These are phyloP conservation scores for Serripes groenlandicus DNA, from an alignment of 2,888 invertebrate genomes.

Conservation along the genomic window DNA sequence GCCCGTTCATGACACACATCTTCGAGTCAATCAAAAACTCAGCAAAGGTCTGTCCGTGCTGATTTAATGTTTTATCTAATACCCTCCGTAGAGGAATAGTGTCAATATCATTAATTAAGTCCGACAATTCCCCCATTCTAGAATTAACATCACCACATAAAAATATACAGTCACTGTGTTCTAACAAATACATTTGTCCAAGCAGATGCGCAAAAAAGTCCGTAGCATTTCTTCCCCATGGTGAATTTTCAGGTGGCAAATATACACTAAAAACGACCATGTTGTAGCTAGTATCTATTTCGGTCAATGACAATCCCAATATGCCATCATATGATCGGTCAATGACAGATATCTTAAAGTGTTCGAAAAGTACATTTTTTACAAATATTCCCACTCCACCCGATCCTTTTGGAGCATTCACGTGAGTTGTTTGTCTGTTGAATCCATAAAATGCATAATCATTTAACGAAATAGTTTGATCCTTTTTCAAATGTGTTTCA, in stretches of 20 bases:
- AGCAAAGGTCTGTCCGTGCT: no score
- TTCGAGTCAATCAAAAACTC: no score
- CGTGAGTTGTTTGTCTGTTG: neutral
- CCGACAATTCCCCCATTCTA: neutral
- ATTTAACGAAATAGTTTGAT: neutral
- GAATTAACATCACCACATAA: neutral
- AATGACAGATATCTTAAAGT: neutral
- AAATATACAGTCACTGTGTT: neutral
- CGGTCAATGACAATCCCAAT: neutral
- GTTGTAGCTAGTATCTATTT: neutral
- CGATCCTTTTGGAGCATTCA: neutral
- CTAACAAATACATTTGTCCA: neutral
- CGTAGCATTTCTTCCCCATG: neutral
- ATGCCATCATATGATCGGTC: conserved; percentile 4
- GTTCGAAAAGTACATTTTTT: neutral
- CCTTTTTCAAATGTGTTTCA: conserved; percentile 1
- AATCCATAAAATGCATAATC: conserved; percentile 9
- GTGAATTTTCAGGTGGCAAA: conserved; percentile 9
- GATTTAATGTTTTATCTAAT: neutral
- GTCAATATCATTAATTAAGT: neutral
- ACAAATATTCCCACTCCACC: conserved; percentile 12
- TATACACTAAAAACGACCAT: neutral
- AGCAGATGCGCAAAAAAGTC: neutral
- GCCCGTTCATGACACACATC: neutral
- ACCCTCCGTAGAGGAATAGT: neutral